Evolutionary conservation across 2,888 invertebrate species (phyloP).

Genomic region (Tinea semifulvella): DNA sequence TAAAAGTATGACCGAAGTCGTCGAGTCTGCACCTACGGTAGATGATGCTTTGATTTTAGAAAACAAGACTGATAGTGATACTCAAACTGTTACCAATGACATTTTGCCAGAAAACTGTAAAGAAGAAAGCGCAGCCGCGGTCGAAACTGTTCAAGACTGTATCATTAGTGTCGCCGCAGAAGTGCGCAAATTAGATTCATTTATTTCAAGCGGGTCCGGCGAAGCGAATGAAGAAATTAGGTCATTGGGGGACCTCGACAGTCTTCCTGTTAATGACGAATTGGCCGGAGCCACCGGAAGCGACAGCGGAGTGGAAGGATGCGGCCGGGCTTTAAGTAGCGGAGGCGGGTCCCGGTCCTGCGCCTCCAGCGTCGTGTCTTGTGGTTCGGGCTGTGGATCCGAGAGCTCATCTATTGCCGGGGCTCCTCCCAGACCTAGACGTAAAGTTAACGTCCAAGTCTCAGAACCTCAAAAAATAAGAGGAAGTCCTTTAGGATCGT

Average conservation of each 20-base stretch:
- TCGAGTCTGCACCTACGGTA: conserved; percentile 17
- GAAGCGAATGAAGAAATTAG: conserved; percentile 52
- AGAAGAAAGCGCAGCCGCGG: conserved; percentile 35
- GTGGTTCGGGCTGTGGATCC: conserved; percentile 81
- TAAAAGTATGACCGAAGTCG: conserved; percentile 2
- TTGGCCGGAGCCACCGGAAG: conserved; percentile 71
- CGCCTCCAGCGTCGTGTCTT: conserved; percentile 81
- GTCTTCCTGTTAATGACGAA: conserved; percentile 53
- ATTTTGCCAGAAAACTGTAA: conserved; percentile 28
- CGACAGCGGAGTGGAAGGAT: conserved; percentile 83
- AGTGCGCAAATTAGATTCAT: conserved; percentile 26
- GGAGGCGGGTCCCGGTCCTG: conserved; percentile 75
- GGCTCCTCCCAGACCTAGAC: conserved; percentile 50
- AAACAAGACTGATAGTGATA: conserved; percentile 22
- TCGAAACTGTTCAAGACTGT: conserved; percentile 30
- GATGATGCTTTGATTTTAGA: conserved; percentile 26
- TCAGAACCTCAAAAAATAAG: conserved; percentile 55
- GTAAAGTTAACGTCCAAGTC: conserved; percentile 68
- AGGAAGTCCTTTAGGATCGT: conserved; percentile 58
- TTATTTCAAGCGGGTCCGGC: conserved; percentile 37
- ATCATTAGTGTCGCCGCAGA: conserved; percentile 25
- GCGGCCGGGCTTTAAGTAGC: conserved; percentile 73
- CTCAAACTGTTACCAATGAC: conserved; percentile 28
- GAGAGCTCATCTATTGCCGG: conserved; percentile 78
- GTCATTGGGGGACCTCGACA: conserved; percentile 50